Evolutionary conservation across 2,113 vertebrate species (phyloP), one percentile per base, ranked within the genome.

Genomic region (Siphamia tubifer): DNA sequence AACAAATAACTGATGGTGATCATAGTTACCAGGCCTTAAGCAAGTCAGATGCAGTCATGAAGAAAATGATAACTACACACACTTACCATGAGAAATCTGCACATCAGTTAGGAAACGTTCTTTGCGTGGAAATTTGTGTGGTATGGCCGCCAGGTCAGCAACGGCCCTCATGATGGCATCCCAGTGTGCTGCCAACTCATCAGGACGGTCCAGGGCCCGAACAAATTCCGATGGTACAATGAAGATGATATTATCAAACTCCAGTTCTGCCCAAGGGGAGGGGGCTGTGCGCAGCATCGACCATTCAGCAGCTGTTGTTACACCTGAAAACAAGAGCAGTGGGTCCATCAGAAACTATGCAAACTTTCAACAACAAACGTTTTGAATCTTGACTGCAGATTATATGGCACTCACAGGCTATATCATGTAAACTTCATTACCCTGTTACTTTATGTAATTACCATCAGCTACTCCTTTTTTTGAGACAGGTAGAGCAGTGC

Each of bases 21-120:
- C n/a, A n/a, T n/a, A n/a, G n/a, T n/a, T n/a, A n/a, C n/a, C n/a
- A n/a, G n/a, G n/a, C n/a, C n/a, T n/a, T n/a, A n/a, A n/a, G n/a
- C n/a, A n/a, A n/a, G n/a, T n/a, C n/a, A n/a, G n/a, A n/a, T n/a
- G n/a, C n/a, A n/a, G n/a, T n/a, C n/a, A n/a, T n/a, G n/a, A n/a
- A n/a, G n/a, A n/a, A n/a, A n/a, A n/a, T n/a, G n/a, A n/a, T n/a
- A n/a, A n/a, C n/a, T n/a, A n/a, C n/a, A n/a, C n/a, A n/a, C n/a
- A n/a, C 32, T 53, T 39, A 93, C 94, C 94, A 0, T 51, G 8
- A 54, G 94, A 92, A 71, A 95, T 93, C 68, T 96, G 94, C 69
- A 95, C 91, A 3, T 95, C 93, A 0, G 92, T 62, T 0, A 96
- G 93, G 36, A 94, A 90, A 8, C 93, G 94, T 68, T 97, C 94